A percentile compares a stretch with the other conserved stretches of the same genome.
Conservation (phyloP, 2,888 invertebrate genomes). For the Atethmia centrago region DNA sequence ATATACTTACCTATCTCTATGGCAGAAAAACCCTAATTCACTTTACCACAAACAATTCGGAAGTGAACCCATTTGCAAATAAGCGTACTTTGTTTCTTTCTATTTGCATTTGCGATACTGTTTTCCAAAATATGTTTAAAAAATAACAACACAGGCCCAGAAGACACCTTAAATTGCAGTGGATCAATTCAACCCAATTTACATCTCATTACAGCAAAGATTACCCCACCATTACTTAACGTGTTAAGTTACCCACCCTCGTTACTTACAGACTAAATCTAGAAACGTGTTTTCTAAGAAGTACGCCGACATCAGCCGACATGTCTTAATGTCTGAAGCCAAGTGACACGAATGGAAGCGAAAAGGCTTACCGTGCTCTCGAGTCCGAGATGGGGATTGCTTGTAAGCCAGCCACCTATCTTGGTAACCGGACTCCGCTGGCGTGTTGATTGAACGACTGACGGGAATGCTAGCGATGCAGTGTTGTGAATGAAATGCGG, state of each 20-base stretch:
- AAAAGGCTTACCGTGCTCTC: conserved; percentile 53
- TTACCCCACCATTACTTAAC: conserved; percentile 13
- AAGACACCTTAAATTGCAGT: neutral
- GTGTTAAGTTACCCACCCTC: conserved; percentile 13
- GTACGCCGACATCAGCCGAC: conserved; percentile 34
- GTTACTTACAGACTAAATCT: conserved; percentile 20
- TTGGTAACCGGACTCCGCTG: conserved; percentile 20
- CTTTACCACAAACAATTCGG: neutral
- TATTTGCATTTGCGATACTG: neutral
- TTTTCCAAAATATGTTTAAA: neutral
- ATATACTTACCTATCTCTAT: neutral
- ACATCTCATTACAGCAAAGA: neutral
- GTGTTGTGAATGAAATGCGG: neutral
- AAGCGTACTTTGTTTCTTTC: too few relatives aligned
- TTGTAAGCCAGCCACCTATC: conserved; percentile 53
- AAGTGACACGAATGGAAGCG: conserved; percentile 53
- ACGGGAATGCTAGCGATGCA: neutral
- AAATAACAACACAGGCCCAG: neutral
- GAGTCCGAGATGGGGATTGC: conserved; percentile 45
- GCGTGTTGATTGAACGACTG: conserved; percentile 52
- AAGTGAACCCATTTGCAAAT: neutral
- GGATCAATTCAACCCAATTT: conserved; percentile 3
- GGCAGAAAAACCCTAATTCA: neutral
- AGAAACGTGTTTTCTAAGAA: conserved; percentile 22
- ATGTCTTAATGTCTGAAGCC: conserved; percentile 54